Conservation (phyloP, 1,140 invertebrate genomes). For the Lucilia cuprina region DNA sequence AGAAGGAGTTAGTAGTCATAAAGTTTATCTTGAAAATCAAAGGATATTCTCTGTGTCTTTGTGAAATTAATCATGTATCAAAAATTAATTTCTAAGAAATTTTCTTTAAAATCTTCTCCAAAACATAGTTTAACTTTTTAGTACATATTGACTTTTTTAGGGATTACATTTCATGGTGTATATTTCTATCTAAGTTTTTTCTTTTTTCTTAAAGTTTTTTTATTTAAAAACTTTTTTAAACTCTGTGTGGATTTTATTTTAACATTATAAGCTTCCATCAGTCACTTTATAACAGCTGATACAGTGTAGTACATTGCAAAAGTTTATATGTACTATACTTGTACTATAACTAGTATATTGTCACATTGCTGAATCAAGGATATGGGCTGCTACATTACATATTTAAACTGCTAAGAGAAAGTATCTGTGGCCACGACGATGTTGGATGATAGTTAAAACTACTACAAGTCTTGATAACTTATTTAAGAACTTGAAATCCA, state of each 20-base stretch:
- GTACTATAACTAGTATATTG: not conserved
- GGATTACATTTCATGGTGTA: not conserved
- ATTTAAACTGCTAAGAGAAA: not conserved
- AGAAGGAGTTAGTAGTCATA: too few relatives aligned
- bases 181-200: not conserved
- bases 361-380: not conserved
- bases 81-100: too few relatives aligned
- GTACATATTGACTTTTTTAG: not conserved
- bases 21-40: too few relatives aligned
- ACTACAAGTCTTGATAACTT: too few relatives aligned
- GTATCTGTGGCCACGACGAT: too few relatives aligned
- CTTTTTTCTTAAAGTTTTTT: not conserved
- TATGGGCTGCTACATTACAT: not conserved
- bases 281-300: not conserved
- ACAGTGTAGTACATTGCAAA: not conserved
- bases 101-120: too few relatives aligned
- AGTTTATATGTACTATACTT: not conserved
- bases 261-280: slow-evolving; percentile 5
- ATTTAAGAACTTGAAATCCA: too few relatives aligned
- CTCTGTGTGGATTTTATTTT: not conserved
- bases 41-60: too few relatives aligned
- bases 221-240: not conserved
- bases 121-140: too few relatives aligned
- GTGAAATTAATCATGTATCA: too few relatives aligned
- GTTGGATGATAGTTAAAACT: too few relatives aligned